Evolutionary conservation across 2,113 vertebrate genomes (phyloP).

Genomic region (Budorcas taxicolor): DNA sequence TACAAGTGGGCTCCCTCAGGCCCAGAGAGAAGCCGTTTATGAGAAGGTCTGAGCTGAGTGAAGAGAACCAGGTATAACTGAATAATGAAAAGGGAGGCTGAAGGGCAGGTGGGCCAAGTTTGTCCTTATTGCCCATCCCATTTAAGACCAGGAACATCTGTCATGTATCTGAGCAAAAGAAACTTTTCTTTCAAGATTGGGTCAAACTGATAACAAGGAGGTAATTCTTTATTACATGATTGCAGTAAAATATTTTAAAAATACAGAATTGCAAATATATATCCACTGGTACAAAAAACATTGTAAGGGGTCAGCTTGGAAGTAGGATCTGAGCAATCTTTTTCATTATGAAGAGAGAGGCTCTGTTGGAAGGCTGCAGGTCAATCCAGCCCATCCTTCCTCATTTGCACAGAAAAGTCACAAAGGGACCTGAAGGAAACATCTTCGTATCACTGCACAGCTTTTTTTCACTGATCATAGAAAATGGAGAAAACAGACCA

Average conservation of each 20-base stretch:
- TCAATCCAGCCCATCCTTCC: too few relatives aligned
- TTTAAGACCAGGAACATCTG: neutral
- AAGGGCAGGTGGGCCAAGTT: neutral
- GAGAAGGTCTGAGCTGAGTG: neutral
- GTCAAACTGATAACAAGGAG: neutral
- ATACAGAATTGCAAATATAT: neutral
- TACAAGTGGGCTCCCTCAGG: neutral
- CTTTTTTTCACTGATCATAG: too few relatives aligned
- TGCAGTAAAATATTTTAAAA: neutral
- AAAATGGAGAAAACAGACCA: too few relatives aligned
- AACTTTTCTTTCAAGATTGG: neutral
- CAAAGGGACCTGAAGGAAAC: too few relatives aligned
- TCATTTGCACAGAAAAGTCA: too few relatives aligned
- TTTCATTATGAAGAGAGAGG: too few relatives aligned
- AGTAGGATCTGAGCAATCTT: too few relatives aligned
- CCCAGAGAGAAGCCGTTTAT: neutral
- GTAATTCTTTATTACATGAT: neutral
- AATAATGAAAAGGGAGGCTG: neutral
- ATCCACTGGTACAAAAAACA: neutral
- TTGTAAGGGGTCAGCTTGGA: too few relatives aligned
- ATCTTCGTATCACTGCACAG: too few relatives aligned
- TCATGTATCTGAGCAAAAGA: neutral
- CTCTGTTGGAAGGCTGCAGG: too few relatives aligned
- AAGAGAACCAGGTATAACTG: too few relatives aligned
- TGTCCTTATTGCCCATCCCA: neutral